Evolutionary conservation across 2,888 invertebrate species (phyloP).

Genomic region (Crioceris asparagi): DNA sequence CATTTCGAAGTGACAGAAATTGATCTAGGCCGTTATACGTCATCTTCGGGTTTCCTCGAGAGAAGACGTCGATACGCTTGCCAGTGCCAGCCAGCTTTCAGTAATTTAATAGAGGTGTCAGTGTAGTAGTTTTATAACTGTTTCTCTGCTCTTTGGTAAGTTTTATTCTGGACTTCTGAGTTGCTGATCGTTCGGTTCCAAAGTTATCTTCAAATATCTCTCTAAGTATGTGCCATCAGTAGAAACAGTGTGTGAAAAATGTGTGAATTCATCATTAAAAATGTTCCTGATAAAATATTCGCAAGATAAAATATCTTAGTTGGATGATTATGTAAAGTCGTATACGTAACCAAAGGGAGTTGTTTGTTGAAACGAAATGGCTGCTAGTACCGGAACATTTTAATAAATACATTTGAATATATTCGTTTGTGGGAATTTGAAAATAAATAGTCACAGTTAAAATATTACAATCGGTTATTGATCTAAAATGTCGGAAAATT

Average conservation of each 20-base stretch:
- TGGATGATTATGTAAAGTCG: constrained; percentile 9
- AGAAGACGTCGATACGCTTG: too few species aligned
- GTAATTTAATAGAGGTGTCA: too few species aligned
- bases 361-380: not conserved
- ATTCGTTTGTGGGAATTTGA: constrained; percentile 5
- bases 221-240: constrained; percentile 17
- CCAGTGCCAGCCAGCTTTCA: too few species aligned
- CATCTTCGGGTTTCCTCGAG: too few species aligned
- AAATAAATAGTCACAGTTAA: constrained; percentile 4
- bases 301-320: constrained; percentile 10
- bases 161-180: too few species aligned
- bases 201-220: constrained; percentile 21
- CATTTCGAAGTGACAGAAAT: too few species aligned
- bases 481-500: too few species aligned
- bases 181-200: constrained; percentile 1
- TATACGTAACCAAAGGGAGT: constrained; percentile 5
- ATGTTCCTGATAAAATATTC: constrained; percentile 13
- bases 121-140: too few species aligned
- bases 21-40: too few species aligned
- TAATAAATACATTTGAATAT: constrained; percentile 1
- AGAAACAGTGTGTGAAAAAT: constrained; percentile 10
- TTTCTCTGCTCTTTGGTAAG: constrained; percentile 2
- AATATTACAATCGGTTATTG: too few species aligned
- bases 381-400: not conserved
- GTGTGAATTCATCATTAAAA: constrained; percentile 4